phyloP scores from a whole-genome alignment of 1,140 invertebrate genomes.

The Aphaenogaster rudis region DNA sequence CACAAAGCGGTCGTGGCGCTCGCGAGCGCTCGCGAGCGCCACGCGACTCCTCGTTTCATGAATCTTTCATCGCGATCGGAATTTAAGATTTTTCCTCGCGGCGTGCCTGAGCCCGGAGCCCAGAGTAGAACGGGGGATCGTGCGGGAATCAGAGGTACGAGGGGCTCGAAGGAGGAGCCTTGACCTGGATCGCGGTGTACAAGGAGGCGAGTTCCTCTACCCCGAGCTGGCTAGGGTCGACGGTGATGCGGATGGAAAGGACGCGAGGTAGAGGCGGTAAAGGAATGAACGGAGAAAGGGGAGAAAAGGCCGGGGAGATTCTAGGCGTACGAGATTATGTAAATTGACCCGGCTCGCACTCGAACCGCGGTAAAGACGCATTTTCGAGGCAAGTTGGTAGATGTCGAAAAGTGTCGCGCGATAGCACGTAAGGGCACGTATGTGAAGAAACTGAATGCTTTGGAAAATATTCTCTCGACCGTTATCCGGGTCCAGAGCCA shows the following conservation, averaged over 20 bases:
- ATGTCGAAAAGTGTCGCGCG: constrained; percentile 38
- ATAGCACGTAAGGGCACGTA: constrained; percentile 48
- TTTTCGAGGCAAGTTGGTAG: constrained; percentile 53
- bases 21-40: constrained; percentile 33
- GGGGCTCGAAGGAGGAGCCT: constrained; percentile 65
- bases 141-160: constrained; percentile 64
- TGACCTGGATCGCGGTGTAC: constrained; percentile 69
- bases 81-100: constrained; percentile 75
- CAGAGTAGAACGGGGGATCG: constrained; percentile 51
- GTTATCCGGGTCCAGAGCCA: constrained; percentile 1
- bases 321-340: constrained; percentile 70
- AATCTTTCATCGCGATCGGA: constrained; percentile 76
- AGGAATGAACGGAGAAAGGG: constrained; percentile 51
- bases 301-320: constrained; percentile 63
- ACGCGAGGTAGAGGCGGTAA: constrained; percentile 1
- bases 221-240: background rate
- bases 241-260: background rate
- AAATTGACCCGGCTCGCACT: constrained; percentile 56
- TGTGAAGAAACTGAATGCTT: constrained; percentile 41
- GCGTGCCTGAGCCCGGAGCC: constrained; percentile 1
- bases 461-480: constrained; percentile 41
- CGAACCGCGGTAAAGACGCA: constrained; percentile 57
- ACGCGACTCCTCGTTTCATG: constrained; percentile 73
- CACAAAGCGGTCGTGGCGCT: constrained; percentile 47
- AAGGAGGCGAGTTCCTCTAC: constrained; percentile 46